Conservation (phyloP, 2,797 vertebrate species). For the Coranthus polyacanthus region DNA sequence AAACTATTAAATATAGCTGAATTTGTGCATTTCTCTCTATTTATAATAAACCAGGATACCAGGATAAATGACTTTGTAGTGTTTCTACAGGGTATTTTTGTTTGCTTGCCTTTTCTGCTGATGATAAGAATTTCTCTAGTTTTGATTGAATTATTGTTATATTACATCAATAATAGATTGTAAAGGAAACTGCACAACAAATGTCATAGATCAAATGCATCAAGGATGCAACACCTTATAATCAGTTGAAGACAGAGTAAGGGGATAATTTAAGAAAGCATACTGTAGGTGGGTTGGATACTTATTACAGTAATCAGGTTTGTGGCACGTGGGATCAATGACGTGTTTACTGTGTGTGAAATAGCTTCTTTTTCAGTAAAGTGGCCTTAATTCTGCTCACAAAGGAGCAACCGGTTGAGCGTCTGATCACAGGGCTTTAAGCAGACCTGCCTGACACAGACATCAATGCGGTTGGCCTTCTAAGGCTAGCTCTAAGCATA, state of each 20-base stretch:
- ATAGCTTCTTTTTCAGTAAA: constrained; percentile 33
- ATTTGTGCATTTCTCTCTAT: constrained; percentile 1
- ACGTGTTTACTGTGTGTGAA: constrained; percentile 26
- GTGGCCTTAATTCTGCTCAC: constrained; percentile 33
- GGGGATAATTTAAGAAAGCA: constrained; percentile 14
- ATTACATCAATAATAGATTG: constrained; percentile 6
- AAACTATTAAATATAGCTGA: constrained; percentile 32
- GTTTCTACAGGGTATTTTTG: constrained; percentile 3
- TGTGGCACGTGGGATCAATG: constrained; percentile 16
- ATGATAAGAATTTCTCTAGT: too few relatives aligned
- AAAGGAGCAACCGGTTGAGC: constrained; percentile 48
- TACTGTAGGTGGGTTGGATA: constrained; percentile 1
- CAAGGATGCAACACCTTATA: constrained; percentile 1
- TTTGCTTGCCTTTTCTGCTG: not conserved
- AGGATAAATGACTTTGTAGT: not conserved
- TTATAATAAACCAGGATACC: constrained; percentile 6
- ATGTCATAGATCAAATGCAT: constrained; percentile 2
- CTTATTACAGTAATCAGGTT: constrained; percentile 41
- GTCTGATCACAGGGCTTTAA: constrained; percentile 42
- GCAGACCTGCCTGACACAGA: constrained; percentile 58
- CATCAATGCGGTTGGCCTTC: constrained; percentile 68
- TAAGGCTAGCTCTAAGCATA: constrained; percentile 57
- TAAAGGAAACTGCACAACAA: not conserved
- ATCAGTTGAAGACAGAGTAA: constrained; percentile 7
- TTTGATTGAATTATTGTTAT: constrained; percentile 1